Base-by-base conservation (phyloP, 2,888 invertebrate genomes). In the Choristoneura rosaceana region DNA sequence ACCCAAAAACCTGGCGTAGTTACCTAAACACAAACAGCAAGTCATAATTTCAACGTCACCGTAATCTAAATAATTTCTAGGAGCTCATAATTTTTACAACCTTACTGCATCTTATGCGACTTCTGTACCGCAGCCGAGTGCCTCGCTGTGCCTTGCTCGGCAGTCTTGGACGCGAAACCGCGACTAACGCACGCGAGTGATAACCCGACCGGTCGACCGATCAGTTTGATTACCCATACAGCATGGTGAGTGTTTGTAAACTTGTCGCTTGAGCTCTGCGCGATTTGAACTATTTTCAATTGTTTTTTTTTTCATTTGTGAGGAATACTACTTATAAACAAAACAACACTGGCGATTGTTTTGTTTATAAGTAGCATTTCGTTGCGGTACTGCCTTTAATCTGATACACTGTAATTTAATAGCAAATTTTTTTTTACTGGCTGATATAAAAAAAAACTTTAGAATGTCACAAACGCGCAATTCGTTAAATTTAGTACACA, bases 221-320 rank as follows among this genome's bases (percentile, higher is more conserved):
- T 47, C 71, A 58, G 45, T 67, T 62, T 55, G 71, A 74, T 58
- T 52, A 38, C 63, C 76, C 74, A 74, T 74, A 75, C 69, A 82
- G 45, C 58, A 80, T 85, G 85, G 85, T 85, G 76, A 85, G 84
- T 86, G 85, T 86, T 86, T 85, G 78, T 83, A 82, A 84, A 84
- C 81, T 81, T 58, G 45, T 61, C 55, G 69, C 45, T 67, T 38
- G 62, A 52, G 60, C 47, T 38, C 50, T 55, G 59, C 10, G 58
- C 14, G 38, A 50, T 65, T 45, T 25, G 17, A 8, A 43, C 34
- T 38, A 52, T 0, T 65, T 41, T 25, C 55, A n/a, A 9, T 17
- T 10, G 25, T 55, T 55, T 12, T 33, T 25, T 10, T 17, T 15
- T 15, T 52, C 17, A 55, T 17, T 25, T 55, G 5, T 12, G 25